phyloP scores from a whole-genome alignment of 1,140 invertebrate genomes.

The Bombus affinis region DNA sequence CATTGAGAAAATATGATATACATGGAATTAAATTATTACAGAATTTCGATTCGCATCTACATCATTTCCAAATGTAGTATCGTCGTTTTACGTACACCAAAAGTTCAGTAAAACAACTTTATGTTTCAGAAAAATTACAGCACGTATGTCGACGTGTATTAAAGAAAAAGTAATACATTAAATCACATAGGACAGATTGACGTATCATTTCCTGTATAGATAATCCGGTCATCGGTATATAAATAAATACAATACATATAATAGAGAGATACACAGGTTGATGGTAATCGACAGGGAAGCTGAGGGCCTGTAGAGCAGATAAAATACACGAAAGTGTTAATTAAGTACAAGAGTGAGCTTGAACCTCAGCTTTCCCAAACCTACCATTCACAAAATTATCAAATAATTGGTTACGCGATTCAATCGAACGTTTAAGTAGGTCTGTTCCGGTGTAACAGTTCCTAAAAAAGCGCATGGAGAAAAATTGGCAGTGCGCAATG shows the following conservation, averaged over 20 bases:
- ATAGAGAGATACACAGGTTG: conserved; percentile 59
- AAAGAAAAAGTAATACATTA: conserved; percentile 26
- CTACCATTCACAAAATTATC: conserved; percentile 32
- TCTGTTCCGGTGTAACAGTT: conserved; percentile 40
- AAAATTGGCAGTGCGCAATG: conserved; percentile 66
- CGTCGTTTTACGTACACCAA: neutral
- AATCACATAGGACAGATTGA: conserved; percentile 65
- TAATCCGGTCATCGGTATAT: conserved; percentile 66
- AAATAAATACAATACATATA: conserved; percentile 75
- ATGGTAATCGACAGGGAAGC: conserved; percentile 45
- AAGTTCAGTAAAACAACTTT: conserved; percentile 12
- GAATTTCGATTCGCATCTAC: neutral
- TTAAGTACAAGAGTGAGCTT: conserved; percentile 73
- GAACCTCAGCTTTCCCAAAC: conserved; percentile 60
- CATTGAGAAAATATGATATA: neutral
- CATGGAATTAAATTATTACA: conserved; percentile 29
- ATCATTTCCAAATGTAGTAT: neutral
- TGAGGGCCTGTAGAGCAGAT: conserved; percentile 50
- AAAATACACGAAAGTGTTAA: conserved; percentile 57
- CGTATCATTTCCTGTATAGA: conserved; percentile 55
- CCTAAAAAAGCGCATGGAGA: conserved; percentile 49
- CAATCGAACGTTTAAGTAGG: conserved; percentile 29
- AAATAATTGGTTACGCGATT: conserved; percentile 27
- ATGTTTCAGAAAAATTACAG: neutral
- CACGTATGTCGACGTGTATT: neutral